phyloP scores from a whole-genome alignment of 2,113 vertebrate species.

The Megaleporinus macrocephalus region DNA sequence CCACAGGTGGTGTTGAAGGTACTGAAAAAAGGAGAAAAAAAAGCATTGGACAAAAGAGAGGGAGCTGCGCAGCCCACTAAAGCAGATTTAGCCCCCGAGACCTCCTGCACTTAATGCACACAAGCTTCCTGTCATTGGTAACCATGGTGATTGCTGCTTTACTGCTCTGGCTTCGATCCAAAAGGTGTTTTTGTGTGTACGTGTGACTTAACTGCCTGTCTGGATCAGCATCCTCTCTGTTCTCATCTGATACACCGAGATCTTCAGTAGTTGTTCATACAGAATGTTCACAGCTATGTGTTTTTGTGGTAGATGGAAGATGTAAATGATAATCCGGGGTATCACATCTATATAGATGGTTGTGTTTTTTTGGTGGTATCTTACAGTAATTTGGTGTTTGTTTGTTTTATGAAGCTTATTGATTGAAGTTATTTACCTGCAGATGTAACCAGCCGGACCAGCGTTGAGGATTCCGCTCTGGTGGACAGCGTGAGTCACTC shows the following conservation, averaged over 20 bases:
- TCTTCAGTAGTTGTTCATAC: not conserved
- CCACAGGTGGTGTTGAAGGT: too few species aligned
- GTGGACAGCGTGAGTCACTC: slow-evolving; percentile 72
- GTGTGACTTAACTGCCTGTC: slow-evolving; percentile 9
- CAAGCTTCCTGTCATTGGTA: slow-evolving; percentile 60
- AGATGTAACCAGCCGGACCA: slow-evolving; percentile 58
- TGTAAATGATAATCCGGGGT: not conserved
- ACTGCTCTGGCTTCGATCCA: slow-evolving; percentile 62
- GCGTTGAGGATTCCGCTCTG: slow-evolving; percentile 45
- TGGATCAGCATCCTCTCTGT: not conserved
- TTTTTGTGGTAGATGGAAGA: not conserved
- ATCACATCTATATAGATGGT: not conserved
- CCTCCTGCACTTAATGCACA: slow-evolving; percentile 32
- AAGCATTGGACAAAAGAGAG: not conserved
- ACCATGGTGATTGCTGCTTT: slow-evolving; percentile 66
- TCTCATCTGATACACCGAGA: not conserved
- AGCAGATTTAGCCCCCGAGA: slow-evolving; percentile 29
- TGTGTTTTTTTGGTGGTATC: not conserved
- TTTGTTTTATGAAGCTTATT: not conserved
- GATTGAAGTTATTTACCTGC: slow-evolving; percentile 32
- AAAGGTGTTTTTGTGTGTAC: slow-evolving; percentile 43
- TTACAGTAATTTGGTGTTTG: not conserved
- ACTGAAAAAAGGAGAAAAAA: not conserved
- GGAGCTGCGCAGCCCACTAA: slow-evolving; percentile 4
- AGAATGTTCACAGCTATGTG: not conserved